These are phyloP conservation scores for Cebidichthys violaceus DNA, from an alignment of 2,113 vertebrate genomes.

Conservation along the genomic window DNA sequence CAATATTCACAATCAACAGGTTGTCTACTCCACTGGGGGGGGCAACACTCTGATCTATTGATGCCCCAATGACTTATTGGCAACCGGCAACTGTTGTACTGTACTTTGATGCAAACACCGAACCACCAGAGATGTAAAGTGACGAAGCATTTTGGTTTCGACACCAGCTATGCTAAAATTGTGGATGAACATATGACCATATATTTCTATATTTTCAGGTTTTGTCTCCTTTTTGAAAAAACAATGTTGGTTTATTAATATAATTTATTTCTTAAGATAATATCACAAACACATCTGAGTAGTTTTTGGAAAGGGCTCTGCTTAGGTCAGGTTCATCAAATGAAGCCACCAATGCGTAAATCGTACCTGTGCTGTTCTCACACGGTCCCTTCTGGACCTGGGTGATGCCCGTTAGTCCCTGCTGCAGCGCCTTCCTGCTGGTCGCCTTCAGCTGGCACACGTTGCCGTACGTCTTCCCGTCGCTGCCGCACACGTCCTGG, in stretches of 20 bases:
- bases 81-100: too few relatives aligned
- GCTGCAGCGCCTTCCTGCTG: slow-evolving; percentile 89
- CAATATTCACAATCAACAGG: too few relatives aligned
- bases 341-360: background rate
- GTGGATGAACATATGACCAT: too few relatives aligned
- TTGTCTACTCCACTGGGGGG: too few relatives aligned
- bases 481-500: slow-evolving; percentile 90
- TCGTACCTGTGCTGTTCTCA: slow-evolving; percentile 87
- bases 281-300: background rate
- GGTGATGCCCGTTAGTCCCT: slow-evolving; percentile 82
- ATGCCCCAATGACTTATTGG: too few relatives aligned
- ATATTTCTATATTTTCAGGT: background rate
- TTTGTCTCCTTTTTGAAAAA: too few relatives aligned
- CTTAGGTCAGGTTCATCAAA: background rate
- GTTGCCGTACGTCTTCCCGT: slow-evolving; percentile 90
- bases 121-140: too few relatives aligned
- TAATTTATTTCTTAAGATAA: too few relatives aligned
- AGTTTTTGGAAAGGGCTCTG: background rate
- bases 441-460: slow-evolving; percentile 89
- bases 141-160: too few relatives aligned
- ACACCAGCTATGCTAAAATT: too few relatives aligned
- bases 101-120: too few relatives aligned
- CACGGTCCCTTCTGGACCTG: slow-evolving; percentile 89
- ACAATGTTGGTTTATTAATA: background rate
- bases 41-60: too few relatives aligned